Evolutionary conservation across 2,888 invertebrate genomes (phyloP).

Genomic region (Drosophila paramelanica): DNA sequence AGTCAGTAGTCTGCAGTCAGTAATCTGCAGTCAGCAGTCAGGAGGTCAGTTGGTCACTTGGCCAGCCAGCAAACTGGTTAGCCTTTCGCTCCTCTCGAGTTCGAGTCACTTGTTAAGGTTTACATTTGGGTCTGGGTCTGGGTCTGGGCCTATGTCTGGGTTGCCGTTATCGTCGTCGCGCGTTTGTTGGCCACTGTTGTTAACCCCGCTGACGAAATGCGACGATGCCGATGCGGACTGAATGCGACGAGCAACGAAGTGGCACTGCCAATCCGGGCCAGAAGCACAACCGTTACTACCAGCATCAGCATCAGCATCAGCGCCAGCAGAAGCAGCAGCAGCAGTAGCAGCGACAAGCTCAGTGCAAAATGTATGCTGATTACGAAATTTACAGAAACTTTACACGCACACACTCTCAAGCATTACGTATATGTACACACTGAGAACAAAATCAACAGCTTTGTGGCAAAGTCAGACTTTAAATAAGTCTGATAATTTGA

Average conservation of each 20-base stretch:
- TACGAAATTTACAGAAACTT: constrained; percentile 67
- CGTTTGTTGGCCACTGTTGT: constrained; percentile 43
- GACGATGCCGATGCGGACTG: constrained; percentile 65
- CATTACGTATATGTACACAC: background rate
- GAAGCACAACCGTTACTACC: constrained; percentile 52
- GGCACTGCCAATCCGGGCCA: constrained; percentile 77
- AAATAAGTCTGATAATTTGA: too few relatives aligned
- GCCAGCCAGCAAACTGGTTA: constrained; percentile 15
- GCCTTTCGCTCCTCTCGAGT: constrained; percentile 3
- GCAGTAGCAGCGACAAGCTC: constrained; percentile 36
- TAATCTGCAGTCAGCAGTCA: constrained; percentile 15
- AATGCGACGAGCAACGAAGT: constrained; percentile 78
- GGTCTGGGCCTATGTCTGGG: constrained; percentile 18
- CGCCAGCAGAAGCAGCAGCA: constrained; percentile 22
- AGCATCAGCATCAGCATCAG: constrained; percentile 32
- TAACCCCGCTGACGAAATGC: constrained; percentile 59
- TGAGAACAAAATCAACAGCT: background rate
- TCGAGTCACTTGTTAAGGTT: constrained; percentile 12
- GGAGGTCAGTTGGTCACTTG: constrained; percentile 26
- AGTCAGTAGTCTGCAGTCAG: constrained; percentile 10
- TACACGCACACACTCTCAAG: constrained; percentile 27
- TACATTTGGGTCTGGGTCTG: constrained; percentile 10
- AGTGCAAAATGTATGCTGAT: constrained; percentile 58
- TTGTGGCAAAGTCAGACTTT: background rate
- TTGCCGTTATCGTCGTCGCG: constrained; percentile 52